Evolutionary conservation across 1,140 invertebrate species (phyloP).

Genomic region (Eubasilissa regina): DNA sequence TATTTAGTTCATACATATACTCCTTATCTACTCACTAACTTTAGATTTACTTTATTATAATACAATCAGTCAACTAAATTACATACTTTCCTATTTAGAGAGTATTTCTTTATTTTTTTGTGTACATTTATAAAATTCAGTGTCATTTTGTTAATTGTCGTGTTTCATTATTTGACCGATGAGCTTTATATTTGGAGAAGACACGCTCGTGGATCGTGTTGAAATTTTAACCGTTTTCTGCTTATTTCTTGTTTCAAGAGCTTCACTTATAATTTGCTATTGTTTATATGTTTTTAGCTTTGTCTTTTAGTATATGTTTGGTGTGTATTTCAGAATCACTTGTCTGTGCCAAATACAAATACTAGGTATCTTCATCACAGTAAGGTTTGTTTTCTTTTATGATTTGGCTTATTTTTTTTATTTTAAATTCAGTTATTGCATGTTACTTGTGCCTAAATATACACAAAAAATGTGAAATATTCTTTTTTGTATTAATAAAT

Average conservation of each 20-base stretch:
- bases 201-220: not conserved
- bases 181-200: not conserved
- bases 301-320: slow-evolving; percentile 76
- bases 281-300: slow-evolving; percentile 75
- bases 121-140: too few species aligned
- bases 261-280: slow-evolving; percentile 70
- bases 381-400: slow-evolving; percentile 78
- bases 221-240: slow-evolving; percentile 1
- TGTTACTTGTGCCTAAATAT: slow-evolving; percentile 13
- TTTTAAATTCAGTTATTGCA: slow-evolving; percentile 58
- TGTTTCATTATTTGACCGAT: not conserved
- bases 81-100: too few species aligned
- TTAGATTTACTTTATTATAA: too few species aligned
- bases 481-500: slow-evolving; percentile 20
- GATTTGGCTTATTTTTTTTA: slow-evolving; percentile 62
- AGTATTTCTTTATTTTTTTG: too few species aligned
- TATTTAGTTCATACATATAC: too few species aligned
- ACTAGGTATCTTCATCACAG: slow-evolving; percentile 84
- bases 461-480: slow-evolving; percentile 23
- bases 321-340: slow-evolving; percentile 89
- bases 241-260: slow-evolving; percentile 61
- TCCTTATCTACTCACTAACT: too few species aligned
- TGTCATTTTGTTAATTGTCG: not conserved
- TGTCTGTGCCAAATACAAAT: slow-evolving; percentile 86
- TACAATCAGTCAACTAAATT: too few species aligned